These are phyloP conservation scores for Drosophila erecta DNA, from an alignment of 1,140 invertebrate genomes.

Conservation along the genomic window DNA sequence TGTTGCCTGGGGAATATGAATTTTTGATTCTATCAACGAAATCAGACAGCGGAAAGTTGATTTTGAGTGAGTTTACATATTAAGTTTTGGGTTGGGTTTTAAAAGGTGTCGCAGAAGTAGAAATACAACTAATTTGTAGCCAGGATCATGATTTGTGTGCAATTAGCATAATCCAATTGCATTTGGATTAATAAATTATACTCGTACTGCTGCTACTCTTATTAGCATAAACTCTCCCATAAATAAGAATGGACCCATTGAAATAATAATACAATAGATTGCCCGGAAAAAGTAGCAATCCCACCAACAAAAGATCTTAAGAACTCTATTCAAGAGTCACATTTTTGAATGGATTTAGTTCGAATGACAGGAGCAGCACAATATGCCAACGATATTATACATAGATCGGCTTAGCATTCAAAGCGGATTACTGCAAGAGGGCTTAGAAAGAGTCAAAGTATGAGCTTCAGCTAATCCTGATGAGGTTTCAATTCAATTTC, in stretches of 20 bases:
- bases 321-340: slow-evolving; percentile 32
- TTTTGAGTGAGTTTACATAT: neutral
- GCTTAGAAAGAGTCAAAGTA: slow-evolving; percentile 21
- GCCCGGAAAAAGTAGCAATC: slow-evolving; percentile 46
- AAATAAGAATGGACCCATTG: slow-evolving; percentile 34
- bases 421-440: slow-evolving; percentile 31
- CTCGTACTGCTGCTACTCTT: slow-evolving; percentile 2
- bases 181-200: slow-evolving; percentile 19
- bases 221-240: slow-evolving; percentile 44
- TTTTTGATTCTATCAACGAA: slow-evolving; percentile 39
- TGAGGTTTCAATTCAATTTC: neutral
- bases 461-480: too few relatives aligned
- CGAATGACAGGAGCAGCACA: slow-evolving; percentile 17
- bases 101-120: neutral
- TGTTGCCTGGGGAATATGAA: slow-evolving; percentile 36
- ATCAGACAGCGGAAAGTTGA: slow-evolving; percentile 24
- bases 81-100: neutral
- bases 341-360: slow-evolving; percentile 37
- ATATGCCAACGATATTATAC: slow-evolving; percentile 40
- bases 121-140: neutral
- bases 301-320: slow-evolving; percentile 33
- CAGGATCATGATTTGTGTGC: neutral
- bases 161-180: neutral
- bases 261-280: slow-evolving; percentile 23
- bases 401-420: slow-evolving; percentile 41